These are phyloP conservation scores for Sycophila sp. DNA, from an alignment of 1,140 invertebrate species.

Conservation along the genomic window DNA sequence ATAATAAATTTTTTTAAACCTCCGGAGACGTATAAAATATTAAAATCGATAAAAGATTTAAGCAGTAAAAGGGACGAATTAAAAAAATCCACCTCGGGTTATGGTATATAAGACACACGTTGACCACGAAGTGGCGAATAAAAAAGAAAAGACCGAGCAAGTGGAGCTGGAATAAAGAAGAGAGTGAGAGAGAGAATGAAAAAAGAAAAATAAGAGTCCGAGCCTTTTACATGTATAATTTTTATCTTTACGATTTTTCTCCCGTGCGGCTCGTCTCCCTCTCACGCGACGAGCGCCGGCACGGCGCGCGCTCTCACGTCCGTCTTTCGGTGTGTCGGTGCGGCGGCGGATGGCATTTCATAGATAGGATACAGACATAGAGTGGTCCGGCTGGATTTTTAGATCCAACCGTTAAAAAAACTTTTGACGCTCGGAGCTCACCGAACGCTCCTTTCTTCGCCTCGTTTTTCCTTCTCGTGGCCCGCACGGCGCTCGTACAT, in stretches of 20 bases:
- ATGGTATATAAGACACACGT: no score
- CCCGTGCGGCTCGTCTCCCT: no score
- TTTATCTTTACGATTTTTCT: no score
- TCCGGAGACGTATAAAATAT: no score
- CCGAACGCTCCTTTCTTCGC: not conserved
- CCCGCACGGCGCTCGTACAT: no score
- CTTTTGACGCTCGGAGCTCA: slow-evolving; percentile 1
- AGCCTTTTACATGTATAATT: not conserved
- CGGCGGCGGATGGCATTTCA: not conserved
- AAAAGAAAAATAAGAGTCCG: not conserved
- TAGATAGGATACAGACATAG: slow-evolving; percentile 8
- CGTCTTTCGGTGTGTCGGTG: not conserved
- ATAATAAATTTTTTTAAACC: no score
- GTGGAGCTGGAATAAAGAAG: not conserved
- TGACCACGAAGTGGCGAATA: no score
- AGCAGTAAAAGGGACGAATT: no score
- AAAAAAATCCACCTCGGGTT: no score
- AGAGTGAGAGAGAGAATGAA: not conserved
- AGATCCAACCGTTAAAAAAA: slow-evolving; percentile 28
- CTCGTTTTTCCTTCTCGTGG: not conserved
- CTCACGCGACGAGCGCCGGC: no score
- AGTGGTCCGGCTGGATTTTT: slow-evolving; percentile 24
- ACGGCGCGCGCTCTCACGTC: not conserved
- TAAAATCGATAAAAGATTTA: no score
- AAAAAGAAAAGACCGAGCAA: no score